Conservation (phyloP, 92 coral and sea anemone genomes). For the Zoanthus sociatus region DNA sequence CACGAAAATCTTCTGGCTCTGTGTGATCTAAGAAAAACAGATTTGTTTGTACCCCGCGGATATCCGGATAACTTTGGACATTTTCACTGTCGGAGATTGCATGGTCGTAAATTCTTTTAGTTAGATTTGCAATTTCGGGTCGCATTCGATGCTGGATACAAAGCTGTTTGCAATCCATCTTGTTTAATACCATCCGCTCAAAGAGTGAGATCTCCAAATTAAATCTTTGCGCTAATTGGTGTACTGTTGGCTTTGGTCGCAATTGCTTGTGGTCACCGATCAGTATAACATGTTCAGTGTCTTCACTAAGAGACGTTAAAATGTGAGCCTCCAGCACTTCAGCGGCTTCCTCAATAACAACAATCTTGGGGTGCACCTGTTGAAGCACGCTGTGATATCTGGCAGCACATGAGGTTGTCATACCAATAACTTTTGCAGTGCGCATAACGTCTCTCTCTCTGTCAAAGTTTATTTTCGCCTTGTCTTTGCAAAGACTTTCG, state of each 20-base stretch:
- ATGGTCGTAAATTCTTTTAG: constrained; percentile 48
- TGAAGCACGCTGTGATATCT: constrained; percentile 65
- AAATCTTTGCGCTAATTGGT: constrained; percentile 60
- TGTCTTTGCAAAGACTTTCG: constrained; percentile 42
- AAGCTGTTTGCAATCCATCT: constrained; percentile 44
- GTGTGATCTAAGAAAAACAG: constrained; percentile 30
- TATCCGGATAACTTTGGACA: background rate
- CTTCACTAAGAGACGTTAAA: constrained; percentile 73
- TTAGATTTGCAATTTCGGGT: constrained; percentile 49
- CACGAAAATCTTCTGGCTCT: constrained; percentile 9
- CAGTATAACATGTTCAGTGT: constrained; percentile 74
- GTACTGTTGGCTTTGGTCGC: constrained; percentile 81
- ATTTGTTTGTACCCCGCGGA: constrained; percentile 22
- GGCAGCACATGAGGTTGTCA: constrained; percentile 89
- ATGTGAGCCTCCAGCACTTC: constrained; percentile 88
- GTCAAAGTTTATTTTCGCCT: constrained; percentile 6
- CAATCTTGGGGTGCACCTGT: constrained; percentile 70
- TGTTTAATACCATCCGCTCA: constrained; percentile 63
- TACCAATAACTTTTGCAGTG: constrained; percentile 75
- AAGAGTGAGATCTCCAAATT: constrained; percentile 59
- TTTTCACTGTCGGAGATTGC: constrained; percentile 30
- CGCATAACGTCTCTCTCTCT: constrained; percentile 61
- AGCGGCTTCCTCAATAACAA: constrained; percentile 86
- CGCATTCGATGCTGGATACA: constrained; percentile 58
- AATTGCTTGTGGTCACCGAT: constrained; percentile 93